Base-by-base conservation (phyloP, 2,797 vertebrate species). In the Ctenopoma multispine region DNA sequence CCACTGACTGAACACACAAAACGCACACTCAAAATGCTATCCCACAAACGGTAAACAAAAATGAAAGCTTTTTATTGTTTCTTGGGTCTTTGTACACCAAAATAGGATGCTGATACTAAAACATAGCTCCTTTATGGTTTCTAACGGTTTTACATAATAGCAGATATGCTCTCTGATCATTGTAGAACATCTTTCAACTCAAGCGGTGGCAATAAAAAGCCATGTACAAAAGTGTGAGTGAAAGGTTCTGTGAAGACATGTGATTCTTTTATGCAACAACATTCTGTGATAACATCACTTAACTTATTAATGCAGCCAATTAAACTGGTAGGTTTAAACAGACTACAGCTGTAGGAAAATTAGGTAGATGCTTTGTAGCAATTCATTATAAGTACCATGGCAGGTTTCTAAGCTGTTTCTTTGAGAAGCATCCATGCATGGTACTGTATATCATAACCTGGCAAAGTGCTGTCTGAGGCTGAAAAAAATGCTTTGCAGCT, bases 241-340 rank as follows among this genome's bases (percentile, higher is more conserved):
- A 55, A 23, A 58, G 50, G 14, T 46, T 53, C n/a, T 20, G 44
- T 20, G 13, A 61, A 63, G 23, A 51, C 12, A 47, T 27, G 17
- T 43, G 41, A 74, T 47, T 40, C 18, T 62, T 64, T 72, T 73
- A 54, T 38, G 70, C 31, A 48, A 38, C 9, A 23, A 44, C 47
- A 49, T 73, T 72, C 72, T 67, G 64, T 55, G 48, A 82, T 48
- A 60, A 69, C 44, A 46, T 67, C 20, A 69, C 50, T 81, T 77
- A 80, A 77, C 41, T 75, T 59, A 78, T 67, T 78, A 79, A 84
- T 75, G 36, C 56, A 64, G 68, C 48, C 65, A 79, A 69, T 88
- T 79, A 76, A 74, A 85, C 38, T 69, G 50, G 17, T n/a, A 18
- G 17, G 6, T 44, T 44, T 44, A 44, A 44, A 44, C 7, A 8